Base-by-base conservation (phyloP, 2,113 vertebrate genomes). In the Calypte anna region DNA sequence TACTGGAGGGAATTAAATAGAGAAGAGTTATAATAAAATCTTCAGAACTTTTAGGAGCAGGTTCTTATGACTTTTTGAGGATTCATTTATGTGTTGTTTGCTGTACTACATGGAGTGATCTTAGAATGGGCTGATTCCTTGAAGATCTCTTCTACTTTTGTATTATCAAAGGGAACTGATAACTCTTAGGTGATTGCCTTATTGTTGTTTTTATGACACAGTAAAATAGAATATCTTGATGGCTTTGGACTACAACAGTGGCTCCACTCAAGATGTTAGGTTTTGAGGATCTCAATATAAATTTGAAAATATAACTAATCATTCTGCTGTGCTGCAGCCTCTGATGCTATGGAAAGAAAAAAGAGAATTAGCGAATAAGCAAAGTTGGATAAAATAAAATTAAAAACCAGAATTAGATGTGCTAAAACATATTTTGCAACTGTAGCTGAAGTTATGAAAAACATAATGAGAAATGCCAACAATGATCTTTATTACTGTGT, bases 381-480 rank as follows among this genome's bases (percentile, higher is more conserved):
- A 70, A 14, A 95, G 93, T 33, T 48, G 28, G 57, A 54, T 46
- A 86, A 89, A 90, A 93, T 81, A 31, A 84, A 91, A 48, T 57
- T 86, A n/a, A 51, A 33, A 92, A 90, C 53, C 0, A 4, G 8
- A 90, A 51, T 85, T 93, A 86, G 88, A 12, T 89, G 54, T 95
- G 14, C 38, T 72, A 40, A 83, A 95, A 81, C 86, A 23, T 92
- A 94, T 83, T 90, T 95, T 3, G 22, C 46, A 87, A 25, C 36
- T n/a, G 6, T 66, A 93, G 44, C 72, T 93, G 64, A 91, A 89
- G n/a, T 93, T 95, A 72, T 59, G 15, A 54, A 88, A 93, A 92
- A 86, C 8, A 27, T 59, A 50, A 62, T 86, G 63, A 92, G 81
- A 91, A 94, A 91, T 91, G 18, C 33, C n/a, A 76, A 53, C 30